Percentiles rank a stretch among this genome's conserved stretches.
Evolutionary conservation across 2,797 vertebrate species (phyloP).

Genomic region (Typhlichthys subterraneus): DNA sequence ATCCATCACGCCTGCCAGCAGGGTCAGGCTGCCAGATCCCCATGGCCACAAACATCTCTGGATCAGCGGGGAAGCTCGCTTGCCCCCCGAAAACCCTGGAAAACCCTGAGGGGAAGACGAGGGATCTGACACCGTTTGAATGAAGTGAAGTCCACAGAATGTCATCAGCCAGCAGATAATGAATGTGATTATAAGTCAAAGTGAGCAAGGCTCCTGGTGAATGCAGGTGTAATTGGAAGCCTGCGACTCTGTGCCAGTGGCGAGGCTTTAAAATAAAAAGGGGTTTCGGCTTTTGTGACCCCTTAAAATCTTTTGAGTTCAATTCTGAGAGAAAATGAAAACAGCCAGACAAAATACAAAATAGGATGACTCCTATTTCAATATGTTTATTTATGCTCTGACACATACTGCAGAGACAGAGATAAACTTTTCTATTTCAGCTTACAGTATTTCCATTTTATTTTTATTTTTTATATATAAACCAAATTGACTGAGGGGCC

Average conservation of each 20-base stretch:
- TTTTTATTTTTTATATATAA: too few species aligned
- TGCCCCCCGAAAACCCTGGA: constrained; percentile 45
- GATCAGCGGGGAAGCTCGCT: constrained; percentile 58
- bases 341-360: background rate
- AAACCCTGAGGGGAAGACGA: constrained; percentile 23
- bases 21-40: constrained; percentile 70
- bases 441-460: too few species aligned
- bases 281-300: background rate
- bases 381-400: too few species aligned
- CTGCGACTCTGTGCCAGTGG: too few species aligned
- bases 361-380: background rate
- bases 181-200: constrained; percentile 12
- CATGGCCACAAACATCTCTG: constrained; percentile 41
- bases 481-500: too few species aligned
- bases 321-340: background rate
- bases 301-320: background rate
- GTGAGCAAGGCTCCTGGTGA: too few species aligned
- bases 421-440: too few species aligned
- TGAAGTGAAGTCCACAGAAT: constrained; percentile 26
- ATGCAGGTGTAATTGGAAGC: too few species aligned
- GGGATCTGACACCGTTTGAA: constrained; percentile 25
- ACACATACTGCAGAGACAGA: too few species aligned
- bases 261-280: too few species aligned
- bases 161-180: constrained; percentile 24
- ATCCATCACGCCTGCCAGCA: constrained; percentile 72